Evolutionary conservation across 2,113 vertebrate species (phyloP).

Genomic region (Cavia porcellus): DNA sequence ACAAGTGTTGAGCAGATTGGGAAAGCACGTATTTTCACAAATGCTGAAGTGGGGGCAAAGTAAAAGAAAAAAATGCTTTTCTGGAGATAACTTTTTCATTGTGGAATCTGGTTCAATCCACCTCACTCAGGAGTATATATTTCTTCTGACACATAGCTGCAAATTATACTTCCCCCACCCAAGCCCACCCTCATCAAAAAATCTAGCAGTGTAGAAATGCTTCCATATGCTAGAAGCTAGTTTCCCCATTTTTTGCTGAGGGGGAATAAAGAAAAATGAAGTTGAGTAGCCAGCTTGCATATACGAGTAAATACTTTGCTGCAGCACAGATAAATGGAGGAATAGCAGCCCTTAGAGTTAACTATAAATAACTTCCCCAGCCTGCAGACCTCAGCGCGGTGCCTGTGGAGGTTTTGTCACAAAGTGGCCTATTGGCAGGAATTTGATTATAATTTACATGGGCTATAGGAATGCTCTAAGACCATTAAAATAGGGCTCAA

Average conservation of each 20-base stretch:
- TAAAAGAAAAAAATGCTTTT: neutral
- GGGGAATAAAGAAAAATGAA: slow-evolving; percentile 40
- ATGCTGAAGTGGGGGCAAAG: neutral
- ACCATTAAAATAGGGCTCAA: slow-evolving; percentile 27
- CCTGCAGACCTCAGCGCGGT: neutral
- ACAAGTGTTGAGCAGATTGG: neutral
- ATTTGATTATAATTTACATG: slow-evolving; percentile 61
- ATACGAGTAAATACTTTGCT: neutral
- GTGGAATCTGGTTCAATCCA: neutral
- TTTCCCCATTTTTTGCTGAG: slow-evolving; percentile 57
- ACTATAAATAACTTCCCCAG: slow-evolving; percentile 42
- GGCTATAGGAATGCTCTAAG: slow-evolving; percentile 47
- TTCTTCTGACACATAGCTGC: slow-evolving; percentile 52
- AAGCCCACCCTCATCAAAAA: slow-evolving; percentile 18
- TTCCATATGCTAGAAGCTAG: slow-evolving; percentile 45
- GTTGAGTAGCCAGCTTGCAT: slow-evolving; percentile 47
- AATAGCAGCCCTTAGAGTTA: neutral
- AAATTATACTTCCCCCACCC: slow-evolving; percentile 16
- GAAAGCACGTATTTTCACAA: slow-evolving; percentile 48
- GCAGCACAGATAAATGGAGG: neutral
- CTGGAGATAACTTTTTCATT: slow-evolving; percentile 11
- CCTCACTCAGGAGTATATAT: neutral
- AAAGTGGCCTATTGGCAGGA: slow-evolving; percentile 57
- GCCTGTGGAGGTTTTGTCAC: slow-evolving; percentile 49
- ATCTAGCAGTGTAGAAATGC: slow-evolving; percentile 32